Evolutionary conservation across 2,797 vertebrate genomes (phyloP).

Genomic region (Astyanax mexicanus): DNA sequence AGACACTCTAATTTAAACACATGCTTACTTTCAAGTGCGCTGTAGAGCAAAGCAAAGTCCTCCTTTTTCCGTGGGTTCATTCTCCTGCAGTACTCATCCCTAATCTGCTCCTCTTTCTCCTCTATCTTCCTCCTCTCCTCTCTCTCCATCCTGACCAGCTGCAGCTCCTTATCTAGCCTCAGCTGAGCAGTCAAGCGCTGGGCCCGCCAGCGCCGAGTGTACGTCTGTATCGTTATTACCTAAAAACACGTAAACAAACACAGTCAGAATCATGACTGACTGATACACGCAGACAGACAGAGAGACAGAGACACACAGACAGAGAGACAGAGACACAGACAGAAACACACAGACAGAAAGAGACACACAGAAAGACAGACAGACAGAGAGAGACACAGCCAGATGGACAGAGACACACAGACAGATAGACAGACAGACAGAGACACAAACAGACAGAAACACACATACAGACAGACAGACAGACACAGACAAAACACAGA

Average conservation of each 20-base stretch:
- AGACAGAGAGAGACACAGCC: background rate
- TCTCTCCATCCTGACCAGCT: conserved; percentile 77
- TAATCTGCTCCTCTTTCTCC: conserved; percentile 82
- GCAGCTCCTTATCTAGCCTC: conserved; percentile 68
- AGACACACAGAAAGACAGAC: conserved; percentile 5
- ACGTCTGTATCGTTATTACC: conserved; percentile 86
- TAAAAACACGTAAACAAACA: conserved; percentile 59
- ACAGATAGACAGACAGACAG: conserved; percentile 18
- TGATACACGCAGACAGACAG: background rate
- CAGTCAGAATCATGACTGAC: background rate
- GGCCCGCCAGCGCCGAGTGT: conserved; percentile 84
- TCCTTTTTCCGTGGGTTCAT: conserved; percentile 84
- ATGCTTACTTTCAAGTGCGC: conserved; percentile 87
- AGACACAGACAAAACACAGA: conserved; percentile 18
- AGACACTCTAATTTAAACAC: too few relatives aligned
- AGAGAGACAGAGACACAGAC: conserved; percentile 16
- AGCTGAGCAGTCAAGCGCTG: conserved; percentile 72
- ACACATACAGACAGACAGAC: background rate
- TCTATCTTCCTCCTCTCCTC: conserved; percentile 73
- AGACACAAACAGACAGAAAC: background rate
- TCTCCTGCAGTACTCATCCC: conserved; percentile 76
- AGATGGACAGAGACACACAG: conserved; percentile 13
- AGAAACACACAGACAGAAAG: background rate
- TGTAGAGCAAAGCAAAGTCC: conserved; percentile 90
- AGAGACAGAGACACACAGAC: conserved; percentile 1